Evolutionary conservation across 1,140 invertebrate genomes (phyloP).

Genomic region (Cydia pomonella): DNA sequence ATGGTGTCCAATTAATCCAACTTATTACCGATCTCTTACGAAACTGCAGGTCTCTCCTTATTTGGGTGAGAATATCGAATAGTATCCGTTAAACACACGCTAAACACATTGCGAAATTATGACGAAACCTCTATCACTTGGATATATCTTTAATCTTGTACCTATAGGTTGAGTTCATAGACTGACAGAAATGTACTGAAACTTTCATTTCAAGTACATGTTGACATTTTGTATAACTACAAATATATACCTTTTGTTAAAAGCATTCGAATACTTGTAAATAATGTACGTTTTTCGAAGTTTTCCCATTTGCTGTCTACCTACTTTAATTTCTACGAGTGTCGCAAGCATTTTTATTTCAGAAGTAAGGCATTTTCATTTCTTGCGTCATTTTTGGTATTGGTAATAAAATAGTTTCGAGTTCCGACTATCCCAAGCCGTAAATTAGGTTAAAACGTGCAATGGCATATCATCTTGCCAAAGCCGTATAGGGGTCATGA

Average conservation of each 20-base stretch:
- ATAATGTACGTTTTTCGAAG: no score
- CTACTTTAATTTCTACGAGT: no score
- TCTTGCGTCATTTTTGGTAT: not conserved
- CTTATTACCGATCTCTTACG: conserved; percentile 11
- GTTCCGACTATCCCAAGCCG: not conserved
- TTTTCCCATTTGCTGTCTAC: no score
- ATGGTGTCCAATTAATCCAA: not conserved
- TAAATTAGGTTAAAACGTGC: not conserved
- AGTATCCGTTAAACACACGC: not conserved
- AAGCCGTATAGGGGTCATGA: not conserved
- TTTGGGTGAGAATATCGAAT: conserved; percentile 22
- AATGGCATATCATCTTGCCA: not conserved
- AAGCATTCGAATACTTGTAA: no score
- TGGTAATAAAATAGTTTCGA: not conserved
- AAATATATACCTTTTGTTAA: no score
- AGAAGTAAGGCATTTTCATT: no score
- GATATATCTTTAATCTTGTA: not conserved
- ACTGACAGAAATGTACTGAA: not conserved
- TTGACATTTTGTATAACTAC: no score
- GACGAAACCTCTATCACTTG: not conserved
- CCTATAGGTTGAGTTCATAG: not conserved
- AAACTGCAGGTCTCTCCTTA: conserved; percentile 6
- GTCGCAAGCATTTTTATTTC: no score
- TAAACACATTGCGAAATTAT: not conserved
- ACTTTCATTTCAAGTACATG: not conserved